These are phyloP conservation scores for Hemaris fuciformis DNA, from an alignment of 2,888 invertebrate species.

Conservation along the genomic window DNA sequence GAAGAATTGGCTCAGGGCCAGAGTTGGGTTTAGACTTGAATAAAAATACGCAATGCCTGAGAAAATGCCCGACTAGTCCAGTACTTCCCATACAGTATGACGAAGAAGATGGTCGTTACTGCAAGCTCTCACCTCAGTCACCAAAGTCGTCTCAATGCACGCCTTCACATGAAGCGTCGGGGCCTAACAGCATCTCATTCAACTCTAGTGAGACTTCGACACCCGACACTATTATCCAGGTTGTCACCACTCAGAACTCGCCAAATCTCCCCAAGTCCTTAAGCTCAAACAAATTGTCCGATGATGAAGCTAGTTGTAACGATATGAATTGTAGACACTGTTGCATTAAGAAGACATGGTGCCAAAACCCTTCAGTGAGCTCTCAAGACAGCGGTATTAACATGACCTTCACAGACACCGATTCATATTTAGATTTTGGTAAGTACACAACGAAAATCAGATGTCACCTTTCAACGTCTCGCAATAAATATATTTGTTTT, in stretches of 20 bases:
- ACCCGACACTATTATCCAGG: constrained; percentile 77
- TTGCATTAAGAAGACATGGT: constrained; percentile 81
- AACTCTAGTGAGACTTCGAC: constrained; percentile 79
- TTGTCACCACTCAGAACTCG: constrained; percentile 66
- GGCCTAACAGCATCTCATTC: constrained; percentile 73
- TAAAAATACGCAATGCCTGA: constrained; percentile 48
- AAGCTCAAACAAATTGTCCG: constrained; percentile 81
- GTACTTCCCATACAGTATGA: constrained; percentile 59
- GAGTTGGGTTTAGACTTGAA: constrained; percentile 69
- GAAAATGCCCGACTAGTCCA: constrained; percentile 76
- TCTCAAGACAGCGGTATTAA: constrained; percentile 91
- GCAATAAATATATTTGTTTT: not conserved
- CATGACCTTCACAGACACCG: constrained; percentile 86
- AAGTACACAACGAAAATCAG: constrained; percentile 38
- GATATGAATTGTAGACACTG: constrained; percentile 73
- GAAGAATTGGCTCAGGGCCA: constrained; percentile 70
- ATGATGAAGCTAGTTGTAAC: constrained; percentile 78
- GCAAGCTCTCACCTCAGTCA: constrained; percentile 62
- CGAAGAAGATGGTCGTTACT: constrained; percentile 55
- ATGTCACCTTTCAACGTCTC: not conserved
- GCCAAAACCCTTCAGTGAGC: constrained; percentile 86
- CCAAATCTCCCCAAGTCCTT: constrained; percentile 75
- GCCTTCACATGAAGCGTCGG: constrained; percentile 69
- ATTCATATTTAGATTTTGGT: constrained; percentile 79
- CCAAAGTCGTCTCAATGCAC: constrained; percentile 72